Conservation (phyloP, 2,888 invertebrate genomes). For the Drosophila histrio region DNA sequence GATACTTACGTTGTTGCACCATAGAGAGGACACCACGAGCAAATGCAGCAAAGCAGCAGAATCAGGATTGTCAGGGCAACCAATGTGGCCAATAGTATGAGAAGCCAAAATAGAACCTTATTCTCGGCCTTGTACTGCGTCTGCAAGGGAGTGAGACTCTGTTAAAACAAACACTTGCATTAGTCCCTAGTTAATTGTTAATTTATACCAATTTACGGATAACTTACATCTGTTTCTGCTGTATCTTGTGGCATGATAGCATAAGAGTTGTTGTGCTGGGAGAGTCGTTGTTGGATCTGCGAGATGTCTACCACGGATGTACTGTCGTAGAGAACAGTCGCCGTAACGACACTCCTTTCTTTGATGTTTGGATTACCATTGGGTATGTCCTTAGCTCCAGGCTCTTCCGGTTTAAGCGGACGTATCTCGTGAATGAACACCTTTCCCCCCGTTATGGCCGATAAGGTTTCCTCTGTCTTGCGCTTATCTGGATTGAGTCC, state of each 20-base stretch:
- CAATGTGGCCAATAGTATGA: slow-evolving; percentile 90
- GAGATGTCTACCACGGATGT: slow-evolving; percentile 89
- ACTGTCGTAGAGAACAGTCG: slow-evolving; percentile 88
- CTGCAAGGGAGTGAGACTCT: slow-evolving; percentile 85
- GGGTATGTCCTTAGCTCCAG: slow-evolving; percentile 86
- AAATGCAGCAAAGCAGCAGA: slow-evolving; percentile 92
- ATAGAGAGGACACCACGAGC: slow-evolving; percentile 93
- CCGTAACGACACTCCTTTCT: slow-evolving; percentile 89
- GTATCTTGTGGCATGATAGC: slow-evolving; percentile 81
- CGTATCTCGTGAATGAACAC: slow-evolving; percentile 91
- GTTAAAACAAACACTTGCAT: slow-evolving; percentile 41
- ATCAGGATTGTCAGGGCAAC: slow-evolving; percentile 89
- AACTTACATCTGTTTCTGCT: slow-evolving; percentile 81
- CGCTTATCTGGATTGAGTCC: slow-evolving; percentile 90
- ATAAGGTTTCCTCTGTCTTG: slow-evolving; percentile 90
- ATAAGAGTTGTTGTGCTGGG: slow-evolving; percentile 83
- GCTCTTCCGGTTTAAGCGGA: slow-evolving; percentile 87
- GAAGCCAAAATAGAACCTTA: slow-evolving; percentile 90
- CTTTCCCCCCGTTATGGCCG: slow-evolving; percentile 91
- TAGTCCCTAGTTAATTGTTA: background rate
- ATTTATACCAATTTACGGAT: background rate
- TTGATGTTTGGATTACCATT: slow-evolving; percentile 85
- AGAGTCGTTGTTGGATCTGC: slow-evolving; percentile 88
- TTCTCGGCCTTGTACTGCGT: slow-evolving; percentile 90
- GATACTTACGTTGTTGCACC: slow-evolving; percentile 88